Conservation (phyloP, 2,113 vertebrate species). For the Sinocyclocheilus rhinocerous region DNA sequence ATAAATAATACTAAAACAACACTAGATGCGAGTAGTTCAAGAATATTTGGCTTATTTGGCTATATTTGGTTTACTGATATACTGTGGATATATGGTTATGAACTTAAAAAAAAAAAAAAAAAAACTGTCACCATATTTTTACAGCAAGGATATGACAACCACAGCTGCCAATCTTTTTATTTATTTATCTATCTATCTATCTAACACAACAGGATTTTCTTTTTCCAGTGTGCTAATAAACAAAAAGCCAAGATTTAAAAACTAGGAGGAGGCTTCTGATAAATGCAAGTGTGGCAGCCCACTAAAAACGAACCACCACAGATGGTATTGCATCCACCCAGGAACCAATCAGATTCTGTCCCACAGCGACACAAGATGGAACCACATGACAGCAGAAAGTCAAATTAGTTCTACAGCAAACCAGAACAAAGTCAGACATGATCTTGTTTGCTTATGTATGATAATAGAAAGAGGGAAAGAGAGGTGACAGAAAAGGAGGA, state of each 20-base stretch:
- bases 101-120: not conserved
- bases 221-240: not conserved
- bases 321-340: not conserved
- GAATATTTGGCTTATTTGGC: too few relatives aligned
- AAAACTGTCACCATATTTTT: not conserved
- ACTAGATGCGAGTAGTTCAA: too few relatives aligned
- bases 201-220: not conserved
- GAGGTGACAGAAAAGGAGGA: not conserved
- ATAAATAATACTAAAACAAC: too few relatives aligned
- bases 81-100: too few relatives aligned
- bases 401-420: constrained; percentile 20
- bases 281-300: not conserved
- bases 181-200: not conserved
- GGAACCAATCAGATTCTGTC: constrained; percentile 13
- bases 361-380: not conserved
- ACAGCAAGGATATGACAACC: not conserved
- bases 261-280: not conserved
- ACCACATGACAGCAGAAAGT: not conserved
- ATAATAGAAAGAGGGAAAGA: not conserved
- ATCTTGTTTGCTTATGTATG: constrained; percentile 19
- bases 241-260: not conserved
- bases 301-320: constrained; percentile 18
- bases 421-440: constrained; percentile 14
- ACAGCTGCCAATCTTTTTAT: not conserved
- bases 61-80: too few relatives aligned